phyloP scores from a whole-genome alignment of 2,797 vertebrate species.

The Hippopotamyrus pictus region DNA sequence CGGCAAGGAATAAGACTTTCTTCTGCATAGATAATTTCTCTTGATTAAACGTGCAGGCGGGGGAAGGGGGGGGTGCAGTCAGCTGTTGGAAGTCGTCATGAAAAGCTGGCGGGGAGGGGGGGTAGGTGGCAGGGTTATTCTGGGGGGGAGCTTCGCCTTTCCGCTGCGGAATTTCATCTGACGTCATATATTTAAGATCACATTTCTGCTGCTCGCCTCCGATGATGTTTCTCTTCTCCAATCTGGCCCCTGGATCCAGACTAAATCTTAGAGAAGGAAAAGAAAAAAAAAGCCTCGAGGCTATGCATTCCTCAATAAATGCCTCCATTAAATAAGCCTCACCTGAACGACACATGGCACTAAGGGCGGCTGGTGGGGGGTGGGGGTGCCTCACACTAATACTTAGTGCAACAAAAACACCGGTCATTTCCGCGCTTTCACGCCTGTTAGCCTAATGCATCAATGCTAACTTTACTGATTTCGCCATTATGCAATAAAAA shows the following conservation, averaged over 20 bases:
- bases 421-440: not conserved
- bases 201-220: constrained; percentile 29
- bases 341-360: constrained; percentile 43
- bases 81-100: not conserved
- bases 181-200: constrained; percentile 36
- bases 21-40: not conserved
- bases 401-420: not conserved
- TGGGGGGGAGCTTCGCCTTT: not conserved
- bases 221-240: constrained; percentile 53
- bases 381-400: not conserved
- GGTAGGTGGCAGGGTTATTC: not conserved
- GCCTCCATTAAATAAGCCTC: constrained; percentile 27
- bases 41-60: not conserved
- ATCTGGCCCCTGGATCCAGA: constrained; percentile 59
- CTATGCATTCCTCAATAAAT: constrained; percentile 34
- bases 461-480: not conserved
- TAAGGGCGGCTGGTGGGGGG: not conserved
- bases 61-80: not conserved
- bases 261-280: constrained; percentile 19
- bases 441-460: not conserved
- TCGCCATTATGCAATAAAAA: not conserved
- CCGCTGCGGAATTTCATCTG: constrained; percentile 30
- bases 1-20: not conserved
- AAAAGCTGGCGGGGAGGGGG: not conserved
- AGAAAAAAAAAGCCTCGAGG: constrained; percentile 20